phyloP scores from a whole-genome alignment of 2,888 invertebrate species.

The Gymnosoma rotundatum region DNA sequence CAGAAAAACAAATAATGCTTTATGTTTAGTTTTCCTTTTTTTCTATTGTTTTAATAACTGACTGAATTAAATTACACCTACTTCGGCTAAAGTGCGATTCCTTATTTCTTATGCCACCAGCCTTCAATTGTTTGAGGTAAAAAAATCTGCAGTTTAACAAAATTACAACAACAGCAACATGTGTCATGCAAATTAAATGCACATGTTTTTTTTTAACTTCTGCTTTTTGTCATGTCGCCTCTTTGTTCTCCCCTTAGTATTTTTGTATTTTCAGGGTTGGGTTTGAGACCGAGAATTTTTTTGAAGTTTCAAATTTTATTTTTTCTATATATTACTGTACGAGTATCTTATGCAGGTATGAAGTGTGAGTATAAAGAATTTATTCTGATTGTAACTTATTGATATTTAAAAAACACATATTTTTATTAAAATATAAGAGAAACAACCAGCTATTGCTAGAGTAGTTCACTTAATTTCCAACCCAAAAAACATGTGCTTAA shows the following conservation, averaged over 20 bases:
- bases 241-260: neutral
- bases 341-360: no score
- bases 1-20: conserved; percentile 35
- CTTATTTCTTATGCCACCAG: conserved; percentile 14
- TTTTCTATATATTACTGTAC: no score
- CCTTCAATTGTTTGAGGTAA: conserved; percentile 9
- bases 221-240: neutral
- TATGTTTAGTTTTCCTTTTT: neutral
- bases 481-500: no score
- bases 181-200: conserved; percentile 81
- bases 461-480: no score
- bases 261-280: conserved; percentile 19
- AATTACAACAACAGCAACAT: conserved; percentile 71
- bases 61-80: conserved; percentile 21
- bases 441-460: no score
- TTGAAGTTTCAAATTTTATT: conserved; percentile 47
- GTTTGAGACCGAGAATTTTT: neutral
- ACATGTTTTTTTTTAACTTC: conserved; percentile 73
- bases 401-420: no score
- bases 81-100: neutral
- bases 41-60: conserved; percentile 7
- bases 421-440: no score
- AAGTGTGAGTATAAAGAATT: no score
- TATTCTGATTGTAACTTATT: no score
- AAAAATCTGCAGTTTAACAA: conserved; percentile 43